phyloP scores from a whole-genome alignment of 2,797 vertebrate genomes.

The Antennarius maculatus region DNA sequence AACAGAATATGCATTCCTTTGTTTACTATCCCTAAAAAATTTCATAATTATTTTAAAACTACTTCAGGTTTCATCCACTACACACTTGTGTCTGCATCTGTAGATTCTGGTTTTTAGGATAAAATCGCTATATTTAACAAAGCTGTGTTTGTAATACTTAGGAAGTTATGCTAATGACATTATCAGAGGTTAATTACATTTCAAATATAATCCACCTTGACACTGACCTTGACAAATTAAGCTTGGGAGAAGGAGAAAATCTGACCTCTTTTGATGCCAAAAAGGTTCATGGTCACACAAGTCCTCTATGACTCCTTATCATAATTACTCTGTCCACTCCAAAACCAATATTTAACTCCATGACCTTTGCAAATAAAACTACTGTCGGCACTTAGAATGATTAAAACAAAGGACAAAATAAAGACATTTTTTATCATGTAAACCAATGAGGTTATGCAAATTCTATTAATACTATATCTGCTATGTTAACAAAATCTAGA shows the following conservation, averaged over 20 bases:
- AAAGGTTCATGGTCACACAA: conserved; percentile 53
- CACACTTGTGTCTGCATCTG: neutral
- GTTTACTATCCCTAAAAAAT: neutral
- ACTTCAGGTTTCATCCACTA: neutral
- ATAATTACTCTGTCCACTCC: conserved; percentile 61
- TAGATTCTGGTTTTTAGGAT: conserved; percentile 10
- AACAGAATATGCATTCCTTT: neutral
- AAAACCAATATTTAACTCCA: conserved; percentile 53
- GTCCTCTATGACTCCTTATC: conserved; percentile 47
- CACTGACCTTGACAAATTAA: conserved; percentile 53
- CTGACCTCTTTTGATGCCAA: conserved; percentile 43
- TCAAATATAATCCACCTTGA: conserved; percentile 61
- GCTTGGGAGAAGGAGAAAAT: conserved; percentile 30
- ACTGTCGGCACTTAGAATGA: conserved; percentile 35
- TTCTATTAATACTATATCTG: neutral
- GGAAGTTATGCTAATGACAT: conserved; percentile 38
- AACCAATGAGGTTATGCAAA: conserved; percentile 7
- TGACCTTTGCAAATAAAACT: conserved; percentile 53
- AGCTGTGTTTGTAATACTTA: conserved; percentile 31
- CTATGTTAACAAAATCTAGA: neutral
- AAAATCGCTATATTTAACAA: conserved; percentile 4
- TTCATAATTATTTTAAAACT: conserved; percentile 2
- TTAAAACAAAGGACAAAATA: conserved; percentile 51
- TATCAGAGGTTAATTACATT: conserved; percentile 71
- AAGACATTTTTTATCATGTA: conserved; percentile 1